phyloP scores from a whole-genome alignment of 2,888 invertebrate species.

The Parochlus steinenii region DNA sequence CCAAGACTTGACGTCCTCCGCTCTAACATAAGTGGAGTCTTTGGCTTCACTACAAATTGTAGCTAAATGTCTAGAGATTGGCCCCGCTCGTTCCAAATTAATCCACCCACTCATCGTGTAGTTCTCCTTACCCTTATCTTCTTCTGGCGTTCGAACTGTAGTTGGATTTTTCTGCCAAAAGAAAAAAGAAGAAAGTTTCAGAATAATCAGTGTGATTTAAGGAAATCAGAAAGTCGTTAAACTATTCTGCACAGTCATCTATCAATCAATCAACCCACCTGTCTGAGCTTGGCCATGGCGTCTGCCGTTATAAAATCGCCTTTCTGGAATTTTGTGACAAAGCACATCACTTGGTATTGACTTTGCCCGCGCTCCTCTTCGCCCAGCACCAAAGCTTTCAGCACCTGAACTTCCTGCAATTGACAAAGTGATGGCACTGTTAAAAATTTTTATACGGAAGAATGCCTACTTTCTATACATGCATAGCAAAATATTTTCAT shows the following conservation, averaged over 20 bases:
- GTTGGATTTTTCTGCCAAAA: slow-evolving; percentile 52
- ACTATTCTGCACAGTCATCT: not conserved
- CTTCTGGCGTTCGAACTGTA: slow-evolving; percentile 77
- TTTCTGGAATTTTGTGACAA: slow-evolving; percentile 75
- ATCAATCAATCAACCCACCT: slow-evolving; percentile 34
- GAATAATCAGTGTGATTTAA: not conserved
- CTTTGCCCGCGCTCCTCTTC: slow-evolving; percentile 86
- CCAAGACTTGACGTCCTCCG: slow-evolving; percentile 66
- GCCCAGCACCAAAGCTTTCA: slow-evolving; percentile 73
- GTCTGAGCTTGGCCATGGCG: slow-evolving; percentile 89
- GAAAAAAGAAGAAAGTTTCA: slow-evolving; percentile 8
- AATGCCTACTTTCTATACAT: too few species aligned
- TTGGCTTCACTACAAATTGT: slow-evolving; percentile 62
- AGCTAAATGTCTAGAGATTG: slow-evolving; percentile 57
- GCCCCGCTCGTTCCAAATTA: slow-evolving; percentile 44
- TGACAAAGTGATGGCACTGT: slow-evolving; percentile 13
- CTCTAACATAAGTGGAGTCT: slow-evolving; percentile 58
- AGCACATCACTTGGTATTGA: slow-evolving; percentile 80
- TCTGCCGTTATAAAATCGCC: slow-evolving; percentile 92
- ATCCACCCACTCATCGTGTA: slow-evolving; percentile 73
- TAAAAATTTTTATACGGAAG: slow-evolving; percentile 5
- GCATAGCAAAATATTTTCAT: too few species aligned
- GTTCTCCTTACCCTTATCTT: slow-evolving; percentile 70
- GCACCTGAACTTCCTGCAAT: slow-evolving; percentile 77
- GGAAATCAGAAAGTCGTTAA: too few species aligned